These are phyloP conservation scores for Harmothoe impar DNA, from an alignment of 2,888 invertebrate species.

Conservation along the genomic window DNA sequence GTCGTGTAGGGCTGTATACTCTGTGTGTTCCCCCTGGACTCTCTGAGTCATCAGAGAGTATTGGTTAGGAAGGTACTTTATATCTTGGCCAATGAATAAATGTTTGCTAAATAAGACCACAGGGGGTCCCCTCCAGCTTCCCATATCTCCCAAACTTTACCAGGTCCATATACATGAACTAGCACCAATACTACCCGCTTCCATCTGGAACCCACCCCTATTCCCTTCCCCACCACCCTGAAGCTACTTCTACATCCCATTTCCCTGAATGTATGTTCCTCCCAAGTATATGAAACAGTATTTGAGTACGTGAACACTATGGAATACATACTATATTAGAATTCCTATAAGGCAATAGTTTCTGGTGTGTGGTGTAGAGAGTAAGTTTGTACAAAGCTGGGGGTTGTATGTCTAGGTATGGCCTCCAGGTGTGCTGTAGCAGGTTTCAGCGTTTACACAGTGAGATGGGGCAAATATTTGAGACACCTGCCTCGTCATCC, in stretches of 20 bases:
- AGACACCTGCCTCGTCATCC: background rate
- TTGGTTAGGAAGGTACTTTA: background rate
- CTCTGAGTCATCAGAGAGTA: background rate
- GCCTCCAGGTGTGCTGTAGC: background rate
- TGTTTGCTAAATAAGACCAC: constrained; percentile 4
- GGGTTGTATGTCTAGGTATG: background rate
- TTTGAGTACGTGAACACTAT: background rate
- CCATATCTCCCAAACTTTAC: background rate
- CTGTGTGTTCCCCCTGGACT: no score
- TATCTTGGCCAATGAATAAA: constrained; percentile 53
- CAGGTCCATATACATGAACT: background rate
- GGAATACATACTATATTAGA: background rate
- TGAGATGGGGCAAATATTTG: constrained; percentile 23
- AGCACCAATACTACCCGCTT: no score
- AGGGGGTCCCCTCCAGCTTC: background rate
- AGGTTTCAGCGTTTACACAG: background rate
- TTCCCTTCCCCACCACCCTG: no score
- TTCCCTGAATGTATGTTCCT: no score
- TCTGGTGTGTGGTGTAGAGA: background rate
- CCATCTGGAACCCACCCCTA: background rate
- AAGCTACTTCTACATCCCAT: no score
- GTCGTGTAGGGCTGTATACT: no score
- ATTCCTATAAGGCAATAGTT: background rate
- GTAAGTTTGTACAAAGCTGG: constrained; percentile 22
- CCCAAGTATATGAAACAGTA: background rate